phyloP scores from a whole-genome alignment of 2,113 vertebrate genomes.

The Marmota monax region DNA sequence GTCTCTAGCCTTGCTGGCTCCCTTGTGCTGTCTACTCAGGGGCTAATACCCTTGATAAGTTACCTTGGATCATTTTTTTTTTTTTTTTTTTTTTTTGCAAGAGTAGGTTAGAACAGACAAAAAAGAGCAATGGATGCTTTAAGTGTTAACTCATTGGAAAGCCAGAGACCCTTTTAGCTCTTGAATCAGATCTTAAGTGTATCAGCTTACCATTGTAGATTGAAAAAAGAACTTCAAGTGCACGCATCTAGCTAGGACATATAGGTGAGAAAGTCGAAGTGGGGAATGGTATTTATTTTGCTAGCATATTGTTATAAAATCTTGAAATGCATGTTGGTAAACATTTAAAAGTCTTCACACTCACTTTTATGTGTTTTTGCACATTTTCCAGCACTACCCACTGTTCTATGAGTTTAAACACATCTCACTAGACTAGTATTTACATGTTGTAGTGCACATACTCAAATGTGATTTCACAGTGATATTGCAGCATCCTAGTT shows the following conservation, averaged over 20 bases:
- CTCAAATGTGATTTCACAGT: constrained; percentile 47
- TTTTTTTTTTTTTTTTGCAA: neutral
- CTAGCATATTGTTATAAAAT: constrained; percentile 59
- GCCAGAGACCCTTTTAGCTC: neutral
- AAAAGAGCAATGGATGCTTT: neutral
- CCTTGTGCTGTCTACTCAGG: neutral
- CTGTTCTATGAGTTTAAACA: constrained; percentile 46
- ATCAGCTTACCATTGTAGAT: neutral
- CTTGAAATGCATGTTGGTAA: constrained; percentile 42
- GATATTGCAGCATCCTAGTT: neutral
- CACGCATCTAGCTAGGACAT: neutral
- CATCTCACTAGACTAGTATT: constrained; percentile 10
- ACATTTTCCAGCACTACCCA: constrained; percentile 47
- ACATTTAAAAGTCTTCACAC: constrained; percentile 25
- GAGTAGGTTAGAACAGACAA: neutral
- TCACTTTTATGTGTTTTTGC: constrained; percentile 55
- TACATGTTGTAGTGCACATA: neutral
- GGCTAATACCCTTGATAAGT: neutral
- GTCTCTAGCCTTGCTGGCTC: neutral
- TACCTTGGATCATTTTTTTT: neutral
- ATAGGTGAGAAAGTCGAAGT: neutral
- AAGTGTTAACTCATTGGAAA: neutral
- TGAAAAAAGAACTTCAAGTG: neutral
- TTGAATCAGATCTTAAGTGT: constrained; percentile 10
- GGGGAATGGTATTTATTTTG: constrained; percentile 48